phyloP scores from a whole-genome alignment of 2,113 vertebrate genomes.

The Myotis davidii region DNA sequence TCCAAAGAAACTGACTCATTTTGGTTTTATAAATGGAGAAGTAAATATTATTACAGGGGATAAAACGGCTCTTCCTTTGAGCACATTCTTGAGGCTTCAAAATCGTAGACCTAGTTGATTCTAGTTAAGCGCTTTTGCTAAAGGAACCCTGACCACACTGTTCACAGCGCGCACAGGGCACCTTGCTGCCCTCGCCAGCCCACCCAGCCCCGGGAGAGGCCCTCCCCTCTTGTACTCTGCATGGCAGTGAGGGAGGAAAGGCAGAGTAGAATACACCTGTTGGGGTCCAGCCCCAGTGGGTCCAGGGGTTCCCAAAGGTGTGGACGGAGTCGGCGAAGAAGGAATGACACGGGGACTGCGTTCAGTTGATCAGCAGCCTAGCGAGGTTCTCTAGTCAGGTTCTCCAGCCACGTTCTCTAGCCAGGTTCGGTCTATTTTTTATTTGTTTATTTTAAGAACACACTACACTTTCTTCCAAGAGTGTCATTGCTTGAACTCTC shows the following conservation, averaged over 20 bases:
- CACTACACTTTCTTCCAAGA: no score
- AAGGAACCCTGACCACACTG: background rate
- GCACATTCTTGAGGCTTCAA: background rate
- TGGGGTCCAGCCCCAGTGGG: no score
- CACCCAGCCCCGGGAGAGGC: background rate
- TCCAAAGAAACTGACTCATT: background rate
- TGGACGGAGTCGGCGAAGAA: no score
- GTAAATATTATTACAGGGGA: background rate
- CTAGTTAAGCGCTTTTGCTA: background rate
- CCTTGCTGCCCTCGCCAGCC: rapidly evolving
- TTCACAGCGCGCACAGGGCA: background rate
- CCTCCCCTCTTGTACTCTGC: background rate
- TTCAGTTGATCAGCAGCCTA: no score
- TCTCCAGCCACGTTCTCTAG: no score
- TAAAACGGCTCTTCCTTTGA: background rate
- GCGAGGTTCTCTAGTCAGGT: no score
- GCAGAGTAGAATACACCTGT: background rate
- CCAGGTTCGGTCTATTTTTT: no score
- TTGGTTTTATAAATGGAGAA: background rate
- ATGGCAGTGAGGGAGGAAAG: rapidly evolving
- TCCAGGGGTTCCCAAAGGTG: no score
- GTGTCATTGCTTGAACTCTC: no score
- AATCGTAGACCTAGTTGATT: background rate
- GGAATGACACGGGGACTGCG: no score
- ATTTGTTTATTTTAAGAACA: no score